A percentile compares a stretch with the other conserved stretches of the same genome.
These are phyloP conservation scores for Sula dactylatra DNA, from an alignment of 2,113 vertebrate genomes.

Conservation along the genomic window DNA sequence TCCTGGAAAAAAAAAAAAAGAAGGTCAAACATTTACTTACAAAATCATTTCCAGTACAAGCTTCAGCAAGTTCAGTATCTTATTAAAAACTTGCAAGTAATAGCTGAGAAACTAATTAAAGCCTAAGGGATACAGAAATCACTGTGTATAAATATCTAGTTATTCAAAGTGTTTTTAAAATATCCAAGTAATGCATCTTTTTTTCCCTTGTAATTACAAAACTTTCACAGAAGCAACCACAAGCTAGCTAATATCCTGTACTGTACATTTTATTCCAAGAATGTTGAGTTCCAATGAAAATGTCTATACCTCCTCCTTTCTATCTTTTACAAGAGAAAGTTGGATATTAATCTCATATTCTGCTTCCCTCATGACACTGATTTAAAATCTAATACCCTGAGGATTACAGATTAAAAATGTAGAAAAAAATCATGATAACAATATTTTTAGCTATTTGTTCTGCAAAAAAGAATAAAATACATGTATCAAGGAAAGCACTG, in stretches of 20 bases:
- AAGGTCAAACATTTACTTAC: background rate
- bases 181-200: background rate
- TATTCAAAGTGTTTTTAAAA: conserved; percentile 6
- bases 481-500: background rate
- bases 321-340: background rate
- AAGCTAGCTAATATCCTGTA: background rate
- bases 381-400: background rate
- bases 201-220: conserved; percentile 30
- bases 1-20: background rate
- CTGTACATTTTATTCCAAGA: background rate
- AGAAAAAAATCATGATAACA: background rate
- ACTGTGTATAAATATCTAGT: conserved; percentile 16
- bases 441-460: background rate
- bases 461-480: background rate
- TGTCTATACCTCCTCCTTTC: background rate
- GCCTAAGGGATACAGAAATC: conserved; percentile 26
- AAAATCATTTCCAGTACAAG: background rate
- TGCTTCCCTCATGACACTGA: background rate
- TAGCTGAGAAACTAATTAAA: conserved; percentile 48
- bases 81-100: conserved; percentile 41
- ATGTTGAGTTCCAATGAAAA: background rate
- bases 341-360: background rate
- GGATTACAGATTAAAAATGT: background rate
- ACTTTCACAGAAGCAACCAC: background rate
- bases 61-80: background rate